Evolutionary conservation across 92 coral and sea anemone genomes (phyloP).

Genomic region (Umimayanthus kanabou): DNA sequence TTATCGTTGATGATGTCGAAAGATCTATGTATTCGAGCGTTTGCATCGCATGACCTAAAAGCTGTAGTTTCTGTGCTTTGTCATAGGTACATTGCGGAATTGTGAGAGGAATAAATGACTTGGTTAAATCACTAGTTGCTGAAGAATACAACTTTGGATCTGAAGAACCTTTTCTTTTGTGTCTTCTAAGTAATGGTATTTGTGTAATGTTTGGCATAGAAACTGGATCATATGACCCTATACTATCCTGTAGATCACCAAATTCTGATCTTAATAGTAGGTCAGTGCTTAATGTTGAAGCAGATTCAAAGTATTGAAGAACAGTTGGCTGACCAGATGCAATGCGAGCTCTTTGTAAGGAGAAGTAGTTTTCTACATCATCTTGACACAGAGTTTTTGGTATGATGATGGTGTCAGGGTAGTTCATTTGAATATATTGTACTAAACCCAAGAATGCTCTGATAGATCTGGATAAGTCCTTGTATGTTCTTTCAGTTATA

Average conservation of each 20-base stretch:
- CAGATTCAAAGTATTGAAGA: slow-evolving; percentile 36
- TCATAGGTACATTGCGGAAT: slow-evolving; percentile 1
- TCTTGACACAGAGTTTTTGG: slow-evolving; percentile 64
- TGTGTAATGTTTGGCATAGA: slow-evolving; percentile 43
- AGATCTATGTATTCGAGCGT: slow-evolving; percentile 64
- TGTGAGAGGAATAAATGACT: slow-evolving; percentile 22
- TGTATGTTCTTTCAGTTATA: slow-evolving; percentile 1
- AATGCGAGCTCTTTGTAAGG: slow-evolving; percentile 53
- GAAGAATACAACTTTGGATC: not conserved
- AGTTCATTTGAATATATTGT: slow-evolving; percentile 56
- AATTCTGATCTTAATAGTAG: slow-evolving; percentile 19
- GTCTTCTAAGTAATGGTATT: slow-evolving; percentile 43
- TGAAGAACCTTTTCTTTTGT: not conserved
- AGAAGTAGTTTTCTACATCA: slow-evolving; percentile 63
- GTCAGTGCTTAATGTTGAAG: slow-evolving; percentile 36
- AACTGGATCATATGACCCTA: slow-evolving; percentile 39
- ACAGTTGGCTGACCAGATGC: slow-evolving; percentile 43
- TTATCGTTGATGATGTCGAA: slow-evolving; percentile 37
- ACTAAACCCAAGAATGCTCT: slow-evolving; percentile 64
- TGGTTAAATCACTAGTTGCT: not conserved
- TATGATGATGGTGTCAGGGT: slow-evolving; percentile 37
- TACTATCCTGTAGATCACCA: slow-evolving; percentile 32
- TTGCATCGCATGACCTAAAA: slow-evolving; percentile 55
- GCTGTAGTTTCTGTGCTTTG: slow-evolving; percentile 50
- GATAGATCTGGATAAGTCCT: not conserved